Percentiles rank a stretch among this genome's conserved stretches.
Conservation (phyloP, 2,797 vertebrate genomes). For the Crenuchus spilurus region DNA sequence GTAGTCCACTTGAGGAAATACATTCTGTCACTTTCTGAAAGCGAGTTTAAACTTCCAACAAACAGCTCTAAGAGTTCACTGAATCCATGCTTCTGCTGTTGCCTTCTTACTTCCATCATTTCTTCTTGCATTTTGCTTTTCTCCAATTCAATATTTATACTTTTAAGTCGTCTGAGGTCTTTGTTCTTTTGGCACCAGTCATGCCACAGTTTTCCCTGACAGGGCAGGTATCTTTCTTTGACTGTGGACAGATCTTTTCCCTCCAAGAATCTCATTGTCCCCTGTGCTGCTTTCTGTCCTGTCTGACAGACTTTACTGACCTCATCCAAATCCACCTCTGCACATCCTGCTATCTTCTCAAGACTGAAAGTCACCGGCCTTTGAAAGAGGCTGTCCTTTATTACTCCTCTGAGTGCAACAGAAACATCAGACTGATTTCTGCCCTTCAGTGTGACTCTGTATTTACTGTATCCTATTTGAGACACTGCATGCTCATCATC, state of each 20-base stretch:
- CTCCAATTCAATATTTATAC: conserved; percentile 66
- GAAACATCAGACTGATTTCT: conserved; percentile 69
- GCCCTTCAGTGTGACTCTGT: conserved; percentile 69
- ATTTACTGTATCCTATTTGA: neutral
- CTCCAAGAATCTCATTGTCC: conserved; percentile 49
- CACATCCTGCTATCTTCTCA: conserved; percentile 50
- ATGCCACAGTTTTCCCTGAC: conserved; percentile 73
- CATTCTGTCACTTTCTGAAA: conserved; percentile 48
- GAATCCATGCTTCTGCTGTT: conserved; percentile 61
- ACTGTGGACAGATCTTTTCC: conserved; percentile 41
- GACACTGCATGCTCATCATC: neutral
- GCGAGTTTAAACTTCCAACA: conserved; percentile 49
- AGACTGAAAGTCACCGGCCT: conserved; percentile 51
- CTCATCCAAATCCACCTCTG: conserved; percentile 70
- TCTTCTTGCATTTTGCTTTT: conserved; percentile 57
- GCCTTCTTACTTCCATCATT: conserved; percentile 46
- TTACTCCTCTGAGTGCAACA: conserved; percentile 50
- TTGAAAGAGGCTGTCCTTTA: conserved; percentile 49
- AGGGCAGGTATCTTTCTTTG: conserved; percentile 66
- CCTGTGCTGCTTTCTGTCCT: conserved; percentile 64
- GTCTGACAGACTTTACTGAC: conserved; percentile 54
- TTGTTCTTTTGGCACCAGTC: conserved; percentile 71
- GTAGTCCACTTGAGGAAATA: conserved; percentile 75
- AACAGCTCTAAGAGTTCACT: conserved; percentile 60
- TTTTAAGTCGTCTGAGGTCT: conserved; percentile 66